Conservation (phyloP, 1,140 invertebrate species). For the Aleiodes sp. region DNA sequence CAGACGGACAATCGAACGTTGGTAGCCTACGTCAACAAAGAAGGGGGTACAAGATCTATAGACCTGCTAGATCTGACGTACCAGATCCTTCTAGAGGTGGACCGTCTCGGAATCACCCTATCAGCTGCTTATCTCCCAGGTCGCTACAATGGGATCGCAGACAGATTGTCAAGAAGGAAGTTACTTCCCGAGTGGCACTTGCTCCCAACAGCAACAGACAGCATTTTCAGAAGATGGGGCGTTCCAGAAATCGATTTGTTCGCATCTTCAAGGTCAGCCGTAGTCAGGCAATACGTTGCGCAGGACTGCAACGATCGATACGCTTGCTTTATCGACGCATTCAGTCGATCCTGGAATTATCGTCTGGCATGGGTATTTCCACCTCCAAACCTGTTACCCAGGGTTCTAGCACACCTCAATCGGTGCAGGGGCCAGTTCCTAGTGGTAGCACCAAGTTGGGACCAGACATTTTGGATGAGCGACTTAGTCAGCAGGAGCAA, state of each 20-base stretch:
- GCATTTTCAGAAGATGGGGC: not conserved
- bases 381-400: not conserved
- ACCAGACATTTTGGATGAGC: not conserved
- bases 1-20: conserved; percentile 40
- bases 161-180: conserved; percentile 43
- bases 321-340: not conserved
- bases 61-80: conserved; percentile 44
- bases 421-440: not conserved
- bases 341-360: not conserved
- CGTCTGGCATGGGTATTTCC: not conserved
- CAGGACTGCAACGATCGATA: not conserved
- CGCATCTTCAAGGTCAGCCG: not conserved
- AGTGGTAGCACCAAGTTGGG: not conserved
- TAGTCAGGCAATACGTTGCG: not conserved
- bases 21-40: conserved; percentile 43
- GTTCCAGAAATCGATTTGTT: not conserved
- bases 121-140: conserved; percentile 41
- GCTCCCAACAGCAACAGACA: conserved; percentile 29
- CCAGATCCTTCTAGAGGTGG: conserved; percentile 38
- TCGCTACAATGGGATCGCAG: conserved; percentile 45
- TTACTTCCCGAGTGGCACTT: conserved; percentile 52
- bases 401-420: not conserved
- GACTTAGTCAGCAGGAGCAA: not conserved
- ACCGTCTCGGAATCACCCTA: conserved; percentile 39
- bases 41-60: conserved; percentile 50